Evolutionary conservation across 1,140 invertebrate species (phyloP).

Genomic region (Pectinophora gossypiella): DNA sequence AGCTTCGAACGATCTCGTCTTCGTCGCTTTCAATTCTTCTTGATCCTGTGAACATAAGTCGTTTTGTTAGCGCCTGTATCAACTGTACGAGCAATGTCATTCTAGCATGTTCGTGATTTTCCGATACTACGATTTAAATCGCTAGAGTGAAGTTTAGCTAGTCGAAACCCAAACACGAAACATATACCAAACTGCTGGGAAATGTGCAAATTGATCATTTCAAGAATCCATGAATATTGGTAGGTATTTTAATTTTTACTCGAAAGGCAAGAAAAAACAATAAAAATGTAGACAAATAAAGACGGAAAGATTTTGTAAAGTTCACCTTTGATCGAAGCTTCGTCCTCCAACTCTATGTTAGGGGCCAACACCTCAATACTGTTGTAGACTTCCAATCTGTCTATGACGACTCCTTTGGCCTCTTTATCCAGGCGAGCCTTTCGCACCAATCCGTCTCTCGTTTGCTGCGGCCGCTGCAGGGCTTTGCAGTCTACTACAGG

Average conservation of each 20-base stretch:
- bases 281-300: too few relatives aligned
- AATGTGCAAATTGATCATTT: too few relatives aligned
- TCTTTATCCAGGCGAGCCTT: conserved; percentile 69
- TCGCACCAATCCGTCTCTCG: conserved; percentile 60
- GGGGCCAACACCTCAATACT: conserved; percentile 86
- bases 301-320: too few relatives aligned
- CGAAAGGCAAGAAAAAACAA: neutral
- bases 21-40: conserved; percentile 58
- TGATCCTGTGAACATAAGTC: conserved; percentile 56
- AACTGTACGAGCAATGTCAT: too few relatives aligned
- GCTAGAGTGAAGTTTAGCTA: too few relatives aligned
- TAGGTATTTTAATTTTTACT: neutral
- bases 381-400: conserved; percentile 84
- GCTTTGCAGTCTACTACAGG: conserved; percentile 75
- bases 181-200: too few relatives aligned
- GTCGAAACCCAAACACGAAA: too few relatives aligned
- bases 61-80: too few relatives aligned
- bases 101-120: too few relatives aligned
- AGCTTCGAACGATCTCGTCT: conserved; percentile 50
- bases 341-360: conserved; percentile 81
- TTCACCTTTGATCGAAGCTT: conserved; percentile 70
- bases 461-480: conserved; percentile 58
- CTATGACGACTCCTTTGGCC: conserved; percentile 77
- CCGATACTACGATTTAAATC: too few relatives aligned
- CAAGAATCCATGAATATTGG: too few relatives aligned